Percentiles rank a stretch among this genome's conserved stretches.
Conservation (phyloP, 2,888 invertebrate genomes). For the Fragum fragum region DNA sequence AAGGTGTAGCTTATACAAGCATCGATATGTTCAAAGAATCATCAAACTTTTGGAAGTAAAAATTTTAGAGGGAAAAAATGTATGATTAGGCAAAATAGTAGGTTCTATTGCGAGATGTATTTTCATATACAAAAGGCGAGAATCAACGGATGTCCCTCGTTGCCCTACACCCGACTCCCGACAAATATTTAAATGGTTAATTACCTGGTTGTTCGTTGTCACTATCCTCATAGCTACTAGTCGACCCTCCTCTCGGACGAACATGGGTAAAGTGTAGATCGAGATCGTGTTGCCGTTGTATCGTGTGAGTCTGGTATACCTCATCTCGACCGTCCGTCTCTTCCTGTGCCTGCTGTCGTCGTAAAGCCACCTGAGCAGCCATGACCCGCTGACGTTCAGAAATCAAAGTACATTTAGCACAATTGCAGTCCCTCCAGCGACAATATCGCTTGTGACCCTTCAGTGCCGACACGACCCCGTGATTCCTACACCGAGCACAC, state of each 20-base stretch:
- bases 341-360: conserved; percentile 98
- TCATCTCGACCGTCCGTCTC: conserved; percentile 98
- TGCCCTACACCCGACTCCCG: no score
- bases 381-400: conserved; percentile 99
- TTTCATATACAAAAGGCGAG: no score
- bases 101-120: no score
- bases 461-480: conserved; percentile 98
- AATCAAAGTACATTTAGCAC: conserved; percentile 98
- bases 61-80: no score
- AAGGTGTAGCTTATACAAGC: no score
- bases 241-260: conserved; percentile 46
- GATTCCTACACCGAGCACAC: conserved; percentile 98
- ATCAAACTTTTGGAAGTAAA: no score
- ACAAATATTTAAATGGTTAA: conserved; percentile 29
- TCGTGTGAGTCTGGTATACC: conserved; percentile 88
- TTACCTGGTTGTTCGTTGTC: conserved; percentile 65
- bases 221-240: conserved; percentile 57
- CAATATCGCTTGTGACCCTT: conserved; percentile 96
- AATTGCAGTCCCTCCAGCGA: conserved; percentile 98
- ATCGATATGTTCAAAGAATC: no score
- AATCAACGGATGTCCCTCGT: no score
- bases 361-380: conserved; percentile 98
- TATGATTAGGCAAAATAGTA: no score
- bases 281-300: conserved; percentile 70
- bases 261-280: conserved; percentile 42